Evolutionary conservation across 2,888 invertebrate genomes (phyloP), one percentile per base, ranked within the genome.

Genomic region (Lasioglossum zephyrum): DNA sequence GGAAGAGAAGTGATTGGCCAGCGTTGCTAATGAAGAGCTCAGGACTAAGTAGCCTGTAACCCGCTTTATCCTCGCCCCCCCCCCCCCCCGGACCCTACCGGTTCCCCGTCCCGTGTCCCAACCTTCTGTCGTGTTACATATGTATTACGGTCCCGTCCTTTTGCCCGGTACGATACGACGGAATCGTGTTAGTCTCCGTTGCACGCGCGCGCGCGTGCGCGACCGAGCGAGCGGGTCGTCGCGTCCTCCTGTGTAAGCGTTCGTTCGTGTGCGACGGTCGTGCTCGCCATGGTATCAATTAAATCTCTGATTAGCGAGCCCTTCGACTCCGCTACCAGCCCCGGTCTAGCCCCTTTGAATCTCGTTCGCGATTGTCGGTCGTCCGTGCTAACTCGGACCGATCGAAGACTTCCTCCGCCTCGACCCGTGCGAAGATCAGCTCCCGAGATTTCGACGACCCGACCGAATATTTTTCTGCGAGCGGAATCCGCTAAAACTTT

Each of bases 261-360:
- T 81, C 82, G 86, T 83, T 86, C 83, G 89, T 90, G 87, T 88
- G 91, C 87, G 90, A 88, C 90, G 85, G 89, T 92, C 92, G 91
- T 93, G 92, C 92, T 88, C 86, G 87, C 89, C 88, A 88, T 81
- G 88, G 90, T 93, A 94, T 94, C 94, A 94, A 94, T 94, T 94
- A 93, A 93, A 94, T 94, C 93, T 92, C 92, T 93, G 92, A 93
- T 94, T 94, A 94, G 93, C 91, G 87, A 91, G 89, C 90, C 92
- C 90, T 92, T 91, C 92, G 88, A 89, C 89, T 91, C 81, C 82
- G 90, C 75, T 85, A 79, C 91, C 82, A 82, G 81, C 76, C 76
- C 75, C 82, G 87, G 81, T 88, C 86, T 87, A 86, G 85, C 77
- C 87, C 90, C 92, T 92, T 93, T 92, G 92, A 93, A 92, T 92